phyloP scores from a whole-genome alignment of 2,113 vertebrate species.

The Vombatus ursinus region DNA sequence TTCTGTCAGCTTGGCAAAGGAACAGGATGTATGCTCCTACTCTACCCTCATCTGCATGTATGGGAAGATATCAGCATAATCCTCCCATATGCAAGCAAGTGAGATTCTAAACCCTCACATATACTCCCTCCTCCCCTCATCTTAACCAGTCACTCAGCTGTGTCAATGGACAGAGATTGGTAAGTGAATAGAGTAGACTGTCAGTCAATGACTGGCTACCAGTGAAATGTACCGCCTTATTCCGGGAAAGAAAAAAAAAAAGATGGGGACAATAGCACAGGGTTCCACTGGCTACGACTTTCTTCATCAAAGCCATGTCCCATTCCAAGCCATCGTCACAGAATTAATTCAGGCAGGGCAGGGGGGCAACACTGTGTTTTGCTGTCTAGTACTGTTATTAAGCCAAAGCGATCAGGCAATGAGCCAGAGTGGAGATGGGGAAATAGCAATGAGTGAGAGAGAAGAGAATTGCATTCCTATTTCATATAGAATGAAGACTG shows the following conservation, averaged over 20 bases:
- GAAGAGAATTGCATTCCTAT: constrained; percentile 69
- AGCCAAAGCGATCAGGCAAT: constrained; percentile 50
- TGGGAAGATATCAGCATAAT: not conserved
- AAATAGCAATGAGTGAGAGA: constrained; percentile 47
- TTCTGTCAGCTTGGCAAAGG: not conserved
- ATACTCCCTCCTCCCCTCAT: not conserved
- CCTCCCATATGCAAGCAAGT: not conserved
- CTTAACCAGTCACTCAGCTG: not conserved
- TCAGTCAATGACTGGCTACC: not conserved
- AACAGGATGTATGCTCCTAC: not conserved
- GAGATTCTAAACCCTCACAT: not conserved
- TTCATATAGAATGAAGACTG: constrained; percentile 66
- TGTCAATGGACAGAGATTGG: not conserved
- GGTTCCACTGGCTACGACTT: not conserved
- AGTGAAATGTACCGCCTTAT: not conserved
- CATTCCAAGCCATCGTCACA: not conserved
- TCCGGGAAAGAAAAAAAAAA: not conserved
- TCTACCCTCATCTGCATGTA: not conserved
- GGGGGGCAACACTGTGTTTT: not conserved
- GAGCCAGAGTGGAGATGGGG: constrained; percentile 48
- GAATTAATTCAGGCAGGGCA: not conserved
- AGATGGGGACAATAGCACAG: not conserved
- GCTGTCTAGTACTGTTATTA: constrained; percentile 12
- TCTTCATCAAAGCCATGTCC: not conserved
- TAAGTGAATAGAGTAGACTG: not conserved